phyloP scores from a whole-genome alignment of 1,140 invertebrate species.

The Alviniconcha marisindica region DNA sequence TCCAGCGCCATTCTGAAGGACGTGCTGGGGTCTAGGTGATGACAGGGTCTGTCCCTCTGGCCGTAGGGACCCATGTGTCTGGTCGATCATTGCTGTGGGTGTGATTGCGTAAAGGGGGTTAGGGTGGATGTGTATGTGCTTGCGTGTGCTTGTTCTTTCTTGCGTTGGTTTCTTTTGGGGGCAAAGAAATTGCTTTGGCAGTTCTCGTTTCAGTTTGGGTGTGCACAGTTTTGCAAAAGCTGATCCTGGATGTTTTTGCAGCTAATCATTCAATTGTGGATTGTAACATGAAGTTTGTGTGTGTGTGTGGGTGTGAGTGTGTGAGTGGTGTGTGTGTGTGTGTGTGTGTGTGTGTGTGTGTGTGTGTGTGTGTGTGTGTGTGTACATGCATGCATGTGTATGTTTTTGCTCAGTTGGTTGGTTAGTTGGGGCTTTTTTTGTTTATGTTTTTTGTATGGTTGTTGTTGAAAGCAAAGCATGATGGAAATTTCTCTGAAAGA shows the following conservation, averaged over 20 bases:
- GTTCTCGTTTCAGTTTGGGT: background rate
- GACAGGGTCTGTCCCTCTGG: background rate
- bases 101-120: too few relatives aligned
- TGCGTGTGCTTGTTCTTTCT: background rate
- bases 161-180: background rate
- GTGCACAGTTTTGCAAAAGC: background rate
- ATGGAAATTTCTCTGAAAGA: background rate
- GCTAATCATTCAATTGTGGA: too few relatives aligned
- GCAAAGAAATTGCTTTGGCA: background rate
- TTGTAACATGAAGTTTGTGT: too few relatives aligned
- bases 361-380: background rate
- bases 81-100: background rate
- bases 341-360: background rate
- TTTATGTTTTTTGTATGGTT: background rate
- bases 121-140: background rate
- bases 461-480: too few relatives aligned
- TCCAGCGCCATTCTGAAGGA: slow-evolving; percentile 68
- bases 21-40: slow-evolving; percentile 56
- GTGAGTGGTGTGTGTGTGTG: background rate
- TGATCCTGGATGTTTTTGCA: too few relatives aligned
- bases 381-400: background rate
- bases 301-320: background rate
- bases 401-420: background rate
- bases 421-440: too few relatives aligned
- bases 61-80: background rate